Percentiles rank a stretch among this genome's conserved stretches.
phyloP scores from a whole-genome alignment of 1,140 invertebrate genomes.

The Hydropsyche tenuis region DNA sequence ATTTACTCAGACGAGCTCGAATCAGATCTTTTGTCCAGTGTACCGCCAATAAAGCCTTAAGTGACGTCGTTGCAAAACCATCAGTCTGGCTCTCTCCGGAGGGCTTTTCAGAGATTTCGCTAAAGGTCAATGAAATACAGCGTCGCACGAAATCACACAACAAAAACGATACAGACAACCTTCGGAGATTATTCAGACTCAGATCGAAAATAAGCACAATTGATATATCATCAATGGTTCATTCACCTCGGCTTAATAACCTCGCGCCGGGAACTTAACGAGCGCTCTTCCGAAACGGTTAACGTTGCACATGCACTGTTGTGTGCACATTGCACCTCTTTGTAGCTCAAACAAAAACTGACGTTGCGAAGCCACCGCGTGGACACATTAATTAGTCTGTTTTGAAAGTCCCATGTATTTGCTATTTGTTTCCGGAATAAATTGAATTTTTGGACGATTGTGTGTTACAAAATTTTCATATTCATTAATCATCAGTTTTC shows the following conservation, averaged over 20 bases:
- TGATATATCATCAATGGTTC: no score
- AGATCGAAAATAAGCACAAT: no score
- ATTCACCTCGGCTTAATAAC: constrained; percentile 9
- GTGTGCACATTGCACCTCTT: background rate
- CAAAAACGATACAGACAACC: no score
- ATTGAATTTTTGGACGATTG: no score
- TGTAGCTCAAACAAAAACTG: constrained; percentile 21
- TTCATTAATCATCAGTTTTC: no score
- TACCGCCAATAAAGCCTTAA: constrained; percentile 19
- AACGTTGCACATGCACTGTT: constrained; percentile 12
- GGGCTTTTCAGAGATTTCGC: constrained; percentile 26
- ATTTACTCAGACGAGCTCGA: background rate
- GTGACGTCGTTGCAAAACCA: background rate
- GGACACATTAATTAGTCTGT: constrained; percentile 24
- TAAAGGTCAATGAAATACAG: constrained; percentile 25
- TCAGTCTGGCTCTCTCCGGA: background rate
- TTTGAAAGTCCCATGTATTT: no score
- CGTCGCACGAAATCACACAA: background rate
- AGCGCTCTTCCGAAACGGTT: constrained; percentile 11
- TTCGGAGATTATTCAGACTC: no score
- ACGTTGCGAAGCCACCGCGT: background rate
- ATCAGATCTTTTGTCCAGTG: constrained; percentile 22
- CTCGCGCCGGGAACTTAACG: background rate
- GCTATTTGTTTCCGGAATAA: no score
- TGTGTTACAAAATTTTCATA: no score